Base-by-base conservation (phyloP, 1,140 invertebrate species). In the Meteorus sp. region DNA sequence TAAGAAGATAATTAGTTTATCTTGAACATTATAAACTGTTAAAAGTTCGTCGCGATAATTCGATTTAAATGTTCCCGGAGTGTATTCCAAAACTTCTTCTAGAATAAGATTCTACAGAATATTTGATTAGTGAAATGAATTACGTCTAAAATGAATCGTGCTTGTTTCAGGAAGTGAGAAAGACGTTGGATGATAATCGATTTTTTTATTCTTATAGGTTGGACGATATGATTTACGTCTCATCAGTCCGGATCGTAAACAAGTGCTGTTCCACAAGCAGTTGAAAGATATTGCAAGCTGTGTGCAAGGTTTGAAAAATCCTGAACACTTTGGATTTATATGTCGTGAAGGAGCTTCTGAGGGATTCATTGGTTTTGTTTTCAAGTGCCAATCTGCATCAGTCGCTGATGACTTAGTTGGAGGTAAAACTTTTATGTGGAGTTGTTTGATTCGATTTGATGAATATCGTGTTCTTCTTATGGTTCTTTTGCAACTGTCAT, bases 311-410 rank as follows among this genome's bases (percentile, higher is more conserved):
- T 76, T 89, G 4, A 82, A 84, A 59, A 86, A 89, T 67, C 80
- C 84, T 19, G 93, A 96, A 58, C 91, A 97, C 70, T 97, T 97
- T 78, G 94, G 95, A 0, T 95, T 98, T 67, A 94, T 97, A 33
- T 94, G 91, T 62, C 82, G 88, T 15, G 93, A 96, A 71, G 73
- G 82, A 0, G 82, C 82, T 15, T 78, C 82, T 13, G 85, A 88
- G 41, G 80, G 76, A 31, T 94, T 90, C 70, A 88, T 92, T 8
- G 92, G 91, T 17, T 95, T 94, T 70, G 86, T 97, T 20, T 94
- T 97, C 75, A 92, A 92, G 71, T 97, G 95, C 74, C 89, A 96
- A 76, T 92, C 90, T 11, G 86, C 88, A 63, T 86, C 88, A 0
- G 86, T 94, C 0, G 89, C 90, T 41, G 84, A 84, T 60, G 92